Conservation (phyloP, 1,140 invertebrate species). For the Drosophila tani region DNA sequence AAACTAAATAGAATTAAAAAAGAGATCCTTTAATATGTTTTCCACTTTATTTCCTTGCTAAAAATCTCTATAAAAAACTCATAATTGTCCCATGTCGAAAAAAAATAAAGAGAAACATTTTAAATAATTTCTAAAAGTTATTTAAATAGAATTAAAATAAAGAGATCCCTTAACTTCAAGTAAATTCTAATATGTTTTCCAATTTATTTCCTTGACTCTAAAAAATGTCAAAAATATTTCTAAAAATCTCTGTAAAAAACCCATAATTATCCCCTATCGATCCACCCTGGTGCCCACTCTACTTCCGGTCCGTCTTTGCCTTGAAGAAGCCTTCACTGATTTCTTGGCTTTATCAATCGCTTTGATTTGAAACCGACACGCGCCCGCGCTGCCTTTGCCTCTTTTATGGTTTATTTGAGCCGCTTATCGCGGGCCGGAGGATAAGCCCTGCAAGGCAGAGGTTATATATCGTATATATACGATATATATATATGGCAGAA, state of each 20-base stretch:
- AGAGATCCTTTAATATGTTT: too few relatives aligned
- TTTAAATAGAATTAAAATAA: too few relatives aligned
- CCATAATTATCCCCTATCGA: not conserved
- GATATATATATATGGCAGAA: slow-evolving; percentile 5
- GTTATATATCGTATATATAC: slow-evolving; percentile 11
- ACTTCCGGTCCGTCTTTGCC: slow-evolving; percentile 22
- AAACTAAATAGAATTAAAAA: too few relatives aligned
- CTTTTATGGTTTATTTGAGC: slow-evolving; percentile 57
- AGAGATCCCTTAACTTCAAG: too few relatives aligned
- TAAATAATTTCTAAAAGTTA: too few relatives aligned
- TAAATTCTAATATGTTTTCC: too few relatives aligned
- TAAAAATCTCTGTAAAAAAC: not conserved
- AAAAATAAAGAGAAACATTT: too few relatives aligned
- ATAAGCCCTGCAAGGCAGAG: slow-evolving; percentile 7
- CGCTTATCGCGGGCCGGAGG: slow-evolving; percentile 38
- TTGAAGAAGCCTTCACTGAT: not conserved
- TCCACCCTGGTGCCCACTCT: not conserved
- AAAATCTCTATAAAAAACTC: too few relatives aligned
- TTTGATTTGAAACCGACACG: slow-evolving; percentile 40
- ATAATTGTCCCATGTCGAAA: too few relatives aligned
- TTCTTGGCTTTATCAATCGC: slow-evolving; percentile 42
- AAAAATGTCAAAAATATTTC: too few relatives aligned
- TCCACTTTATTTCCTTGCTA: too few relatives aligned
- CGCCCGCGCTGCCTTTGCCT: not conserved
- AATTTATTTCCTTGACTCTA: too few relatives aligned